phyloP scores from a whole-genome alignment of 2,113 vertebrate genomes.

The Cercocebus atys region DNA sequence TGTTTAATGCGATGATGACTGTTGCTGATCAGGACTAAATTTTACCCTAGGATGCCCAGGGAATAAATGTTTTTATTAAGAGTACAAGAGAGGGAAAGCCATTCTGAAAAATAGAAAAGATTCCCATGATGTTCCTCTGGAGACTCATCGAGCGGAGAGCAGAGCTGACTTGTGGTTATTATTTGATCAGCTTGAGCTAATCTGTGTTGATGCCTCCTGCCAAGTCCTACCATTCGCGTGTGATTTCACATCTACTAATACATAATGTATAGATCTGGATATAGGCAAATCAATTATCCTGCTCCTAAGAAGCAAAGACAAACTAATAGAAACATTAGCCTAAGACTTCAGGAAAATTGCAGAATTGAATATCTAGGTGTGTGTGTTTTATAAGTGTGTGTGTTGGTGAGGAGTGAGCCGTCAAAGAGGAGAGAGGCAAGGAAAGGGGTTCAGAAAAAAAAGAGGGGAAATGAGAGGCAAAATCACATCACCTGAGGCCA shows the following conservation, averaged over 20 bases:
- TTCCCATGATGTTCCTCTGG: conserved; percentile 62
- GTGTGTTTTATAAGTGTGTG: background rate
- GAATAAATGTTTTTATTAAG: conserved; percentile 75
- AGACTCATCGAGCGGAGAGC: conserved; percentile 56
- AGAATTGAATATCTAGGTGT: background rate
- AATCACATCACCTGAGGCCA: background rate
- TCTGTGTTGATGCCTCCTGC: conserved; percentile 73
- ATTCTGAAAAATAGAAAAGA: conserved; percentile 73
- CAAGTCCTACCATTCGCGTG: conserved; percentile 42
- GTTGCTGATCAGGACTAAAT: conserved; percentile 67
- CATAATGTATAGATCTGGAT: conserved; percentile 70
- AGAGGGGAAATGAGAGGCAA: background rate
- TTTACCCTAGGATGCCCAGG: conserved; percentile 60
- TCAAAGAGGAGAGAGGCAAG: background rate
- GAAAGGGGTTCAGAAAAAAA: background rate
- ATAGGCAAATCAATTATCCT: conserved; percentile 66
- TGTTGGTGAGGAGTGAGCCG: background rate
- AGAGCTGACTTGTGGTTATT: conserved; percentile 69
- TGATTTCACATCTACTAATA: conserved; percentile 71
- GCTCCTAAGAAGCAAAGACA: conserved; percentile 58
- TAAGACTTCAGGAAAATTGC: conserved; percentile 13
- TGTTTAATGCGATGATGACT: conserved; percentile 75
- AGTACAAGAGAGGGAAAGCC: conserved; percentile 61
- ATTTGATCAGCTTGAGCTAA: conserved; percentile 74
- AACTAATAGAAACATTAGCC: conserved; percentile 55